Base-by-base conservation (phyloP, 2,797 vertebrate species). In the Onychomys leucogaster region DNA sequence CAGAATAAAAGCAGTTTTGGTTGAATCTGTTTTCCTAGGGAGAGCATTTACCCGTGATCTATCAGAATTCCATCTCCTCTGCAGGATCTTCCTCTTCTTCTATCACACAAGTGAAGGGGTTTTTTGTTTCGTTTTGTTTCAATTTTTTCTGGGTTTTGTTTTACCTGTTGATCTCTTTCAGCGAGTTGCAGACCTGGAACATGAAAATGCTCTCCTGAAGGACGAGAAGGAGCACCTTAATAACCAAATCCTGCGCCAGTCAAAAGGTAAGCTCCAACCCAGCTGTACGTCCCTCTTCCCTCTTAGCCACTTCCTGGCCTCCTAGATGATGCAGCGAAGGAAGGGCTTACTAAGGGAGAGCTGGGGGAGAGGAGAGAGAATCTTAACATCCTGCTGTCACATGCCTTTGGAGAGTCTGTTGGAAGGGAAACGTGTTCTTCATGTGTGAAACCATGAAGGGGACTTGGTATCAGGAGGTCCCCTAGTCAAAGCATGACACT, bases 201-300 rank as follows among this genome's bases (percentile, higher is more conserved):
- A 93, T 25, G 99, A 99, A 94, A 99, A 99, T 0, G 55, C 98
- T 0, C 96, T 99, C 89, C 97, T 99, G 98, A 99, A 99, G 98
- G 98, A 98, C 34, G 99, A 99, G 94, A 99, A 99, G 97, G 99
- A 99, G 65, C 98, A 99, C 63, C 98, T 99, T 81, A 99, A 99
- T 98, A 98, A 96, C 80, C 99, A 92, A 90, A 99, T 99, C 84
- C 98, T 99, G 25, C 93, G 98, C 96, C 98, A 98, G 1, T 98
- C 98, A 0, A 98, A 98, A 98, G 99, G 99, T 99, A 96, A 98
- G 98, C 49, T 27, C 71, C 76, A 57, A 6, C 5, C 7, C 12
- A 57, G 16, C 16, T 69, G 61, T 67, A 16, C 1, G 1, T 52
- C 3, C 52, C 13, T 52, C 49, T 52, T 52, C 75, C 16, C 13